Base-by-base conservation (phyloP, 2,113 vertebrate genomes). In the Sylvietta virens region DNA sequence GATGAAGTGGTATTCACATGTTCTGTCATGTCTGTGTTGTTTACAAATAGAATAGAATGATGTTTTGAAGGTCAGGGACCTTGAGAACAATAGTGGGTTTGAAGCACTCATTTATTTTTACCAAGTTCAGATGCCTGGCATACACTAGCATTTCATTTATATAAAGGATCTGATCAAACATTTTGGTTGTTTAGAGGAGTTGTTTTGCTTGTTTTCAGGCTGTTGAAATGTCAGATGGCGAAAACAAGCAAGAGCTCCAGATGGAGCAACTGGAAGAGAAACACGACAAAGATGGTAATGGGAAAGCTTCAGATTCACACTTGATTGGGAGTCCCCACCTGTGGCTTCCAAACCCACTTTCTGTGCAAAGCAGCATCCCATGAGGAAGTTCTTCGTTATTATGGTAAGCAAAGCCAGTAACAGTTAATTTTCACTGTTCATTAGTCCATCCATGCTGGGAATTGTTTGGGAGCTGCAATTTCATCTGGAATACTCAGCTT, bases 1-100 rank as follows among this genome's bases (percentile, higher is more conserved):
- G 91, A 87, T 97, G 78, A 90, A 96, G 87, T 92, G 73, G 54
- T 74, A 94, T 94, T 95, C 88, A 88, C 93, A 92, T 93, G 88
- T 86, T 95, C 91, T 93, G 60, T 96, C 88, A 84, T 88, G 95
- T 95, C 93, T 94, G 37, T 81, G 94, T 94, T 96, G 95, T 97
- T 96, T 96, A 96, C 95, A 96, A 96, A 95, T 94, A 94, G 93
- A 95, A 93, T 64, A 92, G 94, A 96, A 96, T 93, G 88, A 93
- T 96, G 90, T 97, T 96, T 96, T 96, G 92, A 97, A 97, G 95
- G 95, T 96, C 96, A 92, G 88, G 60, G 93, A 96, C 92, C 93
- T 92, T 94, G 94, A 96, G 94, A 96, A 97, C 94, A 96, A 96
- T 96, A 94, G 93, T 69, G 90, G 96, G 95, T 95, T 97, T 96